These are phyloP conservation scores for Crioceris asparagi DNA, from an alignment of 2,888 invertebrate genomes.

Conservation along the genomic window DNA sequence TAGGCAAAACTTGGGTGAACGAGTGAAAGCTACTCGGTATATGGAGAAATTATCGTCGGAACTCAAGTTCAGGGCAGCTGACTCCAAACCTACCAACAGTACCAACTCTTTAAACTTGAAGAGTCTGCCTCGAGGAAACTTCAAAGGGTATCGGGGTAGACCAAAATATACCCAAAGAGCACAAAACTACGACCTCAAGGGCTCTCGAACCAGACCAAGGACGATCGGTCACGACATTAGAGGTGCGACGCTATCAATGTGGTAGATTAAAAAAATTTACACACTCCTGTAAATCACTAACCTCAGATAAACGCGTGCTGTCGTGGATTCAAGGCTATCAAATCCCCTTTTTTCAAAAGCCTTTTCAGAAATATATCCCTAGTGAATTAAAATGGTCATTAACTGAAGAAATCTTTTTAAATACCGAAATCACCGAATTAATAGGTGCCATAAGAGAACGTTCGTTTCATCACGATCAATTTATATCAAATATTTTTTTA, in stretches of 20 bases:
- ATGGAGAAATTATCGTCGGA: conserved; percentile 7
- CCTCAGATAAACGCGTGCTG: conserved; percentile 7
- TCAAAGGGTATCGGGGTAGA: conserved; percentile 8
- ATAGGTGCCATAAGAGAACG: conserved; percentile 1
- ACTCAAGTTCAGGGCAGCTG: too few relatives aligned
- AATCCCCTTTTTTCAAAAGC: conserved; percentile 6
- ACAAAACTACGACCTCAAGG: conserved; percentile 3
- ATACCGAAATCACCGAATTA: too few relatives aligned
- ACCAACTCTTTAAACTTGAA: conserved; percentile 9
- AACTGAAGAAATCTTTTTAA: too few relatives aligned
- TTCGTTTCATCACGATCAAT: conserved; percentile 7
- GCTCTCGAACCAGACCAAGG: conserved; percentile 4
- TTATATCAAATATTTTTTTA: conserved; percentile 10
- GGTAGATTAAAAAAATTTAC: conserved; percentile 7
- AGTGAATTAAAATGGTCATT: conserved; percentile 2
- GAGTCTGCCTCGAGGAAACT: conserved; percentile 5
- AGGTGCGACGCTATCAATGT: too few relatives aligned
- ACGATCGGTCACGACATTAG: conserved; percentile 3
- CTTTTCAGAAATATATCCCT: conserved; percentile 5
- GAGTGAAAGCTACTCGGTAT: conserved; percentile 7
- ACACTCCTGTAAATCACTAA: conserved; percentile 5
- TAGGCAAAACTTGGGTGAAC: conserved; percentile 9
- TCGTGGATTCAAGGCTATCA: conserved; percentile 11
- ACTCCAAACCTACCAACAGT: too few relatives aligned
- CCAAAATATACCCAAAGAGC: conserved; percentile 3